Conservation (phyloP, 2,113 vertebrate genomes). For the Narcine bancroftii region DNA sequence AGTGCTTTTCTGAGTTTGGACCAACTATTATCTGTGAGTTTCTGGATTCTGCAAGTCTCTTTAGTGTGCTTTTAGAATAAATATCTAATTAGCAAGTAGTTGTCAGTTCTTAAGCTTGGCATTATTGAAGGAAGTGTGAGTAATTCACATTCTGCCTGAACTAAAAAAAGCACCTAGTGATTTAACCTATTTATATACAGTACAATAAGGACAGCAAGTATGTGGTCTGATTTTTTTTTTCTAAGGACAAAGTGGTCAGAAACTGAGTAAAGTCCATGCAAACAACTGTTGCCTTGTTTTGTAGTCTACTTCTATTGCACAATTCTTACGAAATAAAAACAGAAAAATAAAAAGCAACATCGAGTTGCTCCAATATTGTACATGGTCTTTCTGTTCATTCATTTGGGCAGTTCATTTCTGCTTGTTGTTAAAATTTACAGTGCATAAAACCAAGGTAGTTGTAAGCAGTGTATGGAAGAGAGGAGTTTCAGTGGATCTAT, state of each 20-base stretch:
- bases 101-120: slow-evolving; percentile 30
- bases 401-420: background rate
- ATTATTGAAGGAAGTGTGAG: slow-evolving; percentile 22
- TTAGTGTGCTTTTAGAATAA: slow-evolving; percentile 35
- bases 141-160: slow-evolving; percentile 19
- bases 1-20: slow-evolving; percentile 27
- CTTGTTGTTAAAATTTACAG: background rate
- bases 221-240: slow-evolving; percentile 12
- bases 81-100: background rate
- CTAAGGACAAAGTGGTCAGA: background rate
- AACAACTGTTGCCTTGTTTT: slow-evolving; percentile 31
- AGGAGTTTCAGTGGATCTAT: background rate
- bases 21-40: slow-evolving; percentile 35
- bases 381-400: slow-evolving; percentile 15
- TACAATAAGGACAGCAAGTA: slow-evolving; percentile 9
- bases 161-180: background rate
- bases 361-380: background rate
- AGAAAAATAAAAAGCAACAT: slow-evolving; percentile 14
- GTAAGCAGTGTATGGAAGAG: background rate
- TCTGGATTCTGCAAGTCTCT: slow-evolving; percentile 21
- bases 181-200: slow-evolving; percentile 30
- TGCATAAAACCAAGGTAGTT: no score
- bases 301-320: slow-evolving; percentile 27
- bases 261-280: slow-evolving; percentile 32
- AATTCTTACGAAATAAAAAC: slow-evolving; percentile 31